These are phyloP conservation scores for Mythimna ferrago DNA, from an alignment of 2,888 invertebrate genomes.

Conservation along the genomic window DNA sequence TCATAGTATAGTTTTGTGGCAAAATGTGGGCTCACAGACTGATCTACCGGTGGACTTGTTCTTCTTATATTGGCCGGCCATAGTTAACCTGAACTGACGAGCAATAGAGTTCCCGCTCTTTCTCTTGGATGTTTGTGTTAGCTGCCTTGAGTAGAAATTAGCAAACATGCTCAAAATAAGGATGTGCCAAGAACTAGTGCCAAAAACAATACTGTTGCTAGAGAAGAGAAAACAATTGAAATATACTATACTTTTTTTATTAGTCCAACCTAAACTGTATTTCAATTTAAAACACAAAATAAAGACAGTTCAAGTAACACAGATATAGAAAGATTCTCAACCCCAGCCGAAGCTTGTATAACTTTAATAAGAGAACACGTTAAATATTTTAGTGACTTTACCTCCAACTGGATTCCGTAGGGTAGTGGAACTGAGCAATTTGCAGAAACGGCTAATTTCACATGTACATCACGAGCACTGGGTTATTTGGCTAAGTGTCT, in stretches of 20 bases:
- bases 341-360: slow-evolving; percentile 41
- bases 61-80: not conserved
- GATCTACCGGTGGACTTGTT: not conserved
- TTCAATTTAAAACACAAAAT: not conserved
- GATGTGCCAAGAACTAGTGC: not conserved
- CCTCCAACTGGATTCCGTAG: slow-evolving; percentile 43
- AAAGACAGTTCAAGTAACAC: no score
- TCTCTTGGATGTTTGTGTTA: not conserved
- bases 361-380: slow-evolving; percentile 65
- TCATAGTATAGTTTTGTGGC: not conserved
- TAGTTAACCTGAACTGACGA: no score
- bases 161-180: not conserved
- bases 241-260: not conserved
- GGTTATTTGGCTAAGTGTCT: slow-evolving; percentile 54
- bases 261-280: not conserved
- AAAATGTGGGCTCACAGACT: not conserved
- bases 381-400: slow-evolving; percentile 67
- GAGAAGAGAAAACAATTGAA: slow-evolving; percentile 6
- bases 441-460: slow-evolving; percentile 69
- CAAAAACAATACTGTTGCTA: not conserved
- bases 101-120: no score
- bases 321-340: slow-evolving; percentile 32
- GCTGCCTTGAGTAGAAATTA: not conserved
- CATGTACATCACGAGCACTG: slow-evolving; percentile 52
- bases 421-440: slow-evolving; percentile 67